Evolutionary conservation across 1,140 invertebrate genomes (phyloP), one percentile per base, ranked within the genome.

Genomic region (Coelopa frigida): DNA sequence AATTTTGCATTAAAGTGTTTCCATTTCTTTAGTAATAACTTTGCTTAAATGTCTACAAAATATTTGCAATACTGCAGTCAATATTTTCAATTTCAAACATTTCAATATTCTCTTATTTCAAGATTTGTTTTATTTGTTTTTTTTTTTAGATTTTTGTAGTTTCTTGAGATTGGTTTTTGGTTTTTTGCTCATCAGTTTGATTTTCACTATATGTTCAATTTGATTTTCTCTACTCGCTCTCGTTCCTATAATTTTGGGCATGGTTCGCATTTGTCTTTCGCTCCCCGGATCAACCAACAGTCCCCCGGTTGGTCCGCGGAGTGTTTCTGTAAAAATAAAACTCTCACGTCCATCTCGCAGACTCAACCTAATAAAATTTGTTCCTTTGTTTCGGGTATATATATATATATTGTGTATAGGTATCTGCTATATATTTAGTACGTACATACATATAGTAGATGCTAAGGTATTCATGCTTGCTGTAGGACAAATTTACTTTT

Each of bases 11-110:
- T 31, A 31, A 12, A 18, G 29, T 31, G 15, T 20, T 31, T 42
- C 14, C 33, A 18, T 29, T 26, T 31, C n/a, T 31, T 12, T 27
- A n/a, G 32, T 36, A 29, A 52, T 50, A 58, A 66, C 62, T 59
- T 58, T 60, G 52, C 62, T 66, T 66, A 66, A 66, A 66, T 58
- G 57, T 61, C 62, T 66, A 66, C 61, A 66, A 66, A 66, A 66
- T 66, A 66, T 60, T 66, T 65, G 62, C 62, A 66, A 59, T 66
- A 62, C 61, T 66, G 62, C 62, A 66, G 62, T 66, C 61, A 62
- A 60, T 61, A 61, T 61, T 55, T 39, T 39, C 37, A 21, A n/a
- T 39, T 39, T 8, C 23, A 5, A 18, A 21, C 18, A 21, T 12
- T 22, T 29, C 18, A n/a, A 32, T 40, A 48, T 44, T 39, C 50